Conservation (phyloP, 2,888 invertebrate species). For the Branchellion lobata region DNA sequence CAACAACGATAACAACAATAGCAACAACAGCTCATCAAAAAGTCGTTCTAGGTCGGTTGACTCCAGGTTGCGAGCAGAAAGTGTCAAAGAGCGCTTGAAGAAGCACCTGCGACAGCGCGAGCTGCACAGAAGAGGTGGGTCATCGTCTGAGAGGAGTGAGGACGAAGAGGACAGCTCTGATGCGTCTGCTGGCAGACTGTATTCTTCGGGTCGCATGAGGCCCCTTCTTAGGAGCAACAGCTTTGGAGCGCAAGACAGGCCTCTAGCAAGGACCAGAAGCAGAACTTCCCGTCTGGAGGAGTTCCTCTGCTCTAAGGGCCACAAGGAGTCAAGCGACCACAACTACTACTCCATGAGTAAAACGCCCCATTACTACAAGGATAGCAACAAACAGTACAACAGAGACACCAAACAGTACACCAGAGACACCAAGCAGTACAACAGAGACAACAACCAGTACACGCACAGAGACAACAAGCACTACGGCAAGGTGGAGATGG, state of each 20-base stretch:
- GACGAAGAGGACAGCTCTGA: slow-evolving; percentile 37
- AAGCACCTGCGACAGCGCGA: slow-evolving; percentile 44
- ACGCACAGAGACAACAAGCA: background rate
- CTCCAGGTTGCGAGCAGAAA: slow-evolving; percentile 39
- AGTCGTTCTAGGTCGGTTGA: slow-evolving; percentile 42
- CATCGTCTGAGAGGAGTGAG: slow-evolving; percentile 39
- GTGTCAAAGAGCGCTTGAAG: slow-evolving; percentile 47
- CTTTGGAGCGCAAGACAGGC: slow-evolving; percentile 28
- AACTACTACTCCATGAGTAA: background rate
- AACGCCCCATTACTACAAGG: too few species aligned
- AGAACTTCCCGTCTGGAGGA: slow-evolving; percentile 35
- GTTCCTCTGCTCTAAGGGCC: slow-evolving; percentile 22
- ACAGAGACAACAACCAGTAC: background rate
- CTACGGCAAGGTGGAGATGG: slow-evolving; percentile 47
- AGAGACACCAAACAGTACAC: too few species aligned
- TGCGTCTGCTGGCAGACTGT: slow-evolving; percentile 23
- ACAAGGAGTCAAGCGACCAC: background rate
- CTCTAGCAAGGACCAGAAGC: slow-evolving; percentile 5
- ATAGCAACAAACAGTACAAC: too few species aligned
- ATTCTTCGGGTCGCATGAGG: background rate
- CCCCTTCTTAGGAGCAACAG: slow-evolving; percentile 21
- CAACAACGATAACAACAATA: background rate
- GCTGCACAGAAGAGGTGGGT: slow-evolving; percentile 34
- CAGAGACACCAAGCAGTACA: slow-evolving; percentile 8
- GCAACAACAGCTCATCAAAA: background rate